phyloP scores from a whole-genome alignment of 1,140 invertebrate genomes.

The Galleria mellonella region DNA sequence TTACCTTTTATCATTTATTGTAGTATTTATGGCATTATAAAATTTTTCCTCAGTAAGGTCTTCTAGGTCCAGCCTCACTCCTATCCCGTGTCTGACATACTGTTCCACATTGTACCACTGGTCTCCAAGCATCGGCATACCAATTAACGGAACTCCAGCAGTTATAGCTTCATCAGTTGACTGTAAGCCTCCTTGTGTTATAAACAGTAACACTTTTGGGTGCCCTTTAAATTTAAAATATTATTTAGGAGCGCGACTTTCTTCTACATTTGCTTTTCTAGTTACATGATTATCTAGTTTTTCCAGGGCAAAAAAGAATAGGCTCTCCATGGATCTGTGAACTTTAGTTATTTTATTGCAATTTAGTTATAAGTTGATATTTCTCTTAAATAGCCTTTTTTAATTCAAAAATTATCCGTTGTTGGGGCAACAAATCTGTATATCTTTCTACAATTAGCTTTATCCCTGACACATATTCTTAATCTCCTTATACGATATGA shows the following conservation, averaged over 20 bases:
- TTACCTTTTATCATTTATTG: constrained; percentile 5
- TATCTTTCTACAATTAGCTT: too few relatives aligned
- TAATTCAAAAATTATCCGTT: too few relatives aligned
- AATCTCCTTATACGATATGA: too few relatives aligned
- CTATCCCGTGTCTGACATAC: constrained; percentile 30
- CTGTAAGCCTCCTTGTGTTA: constrained; percentile 77
- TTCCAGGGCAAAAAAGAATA: too few relatives aligned
- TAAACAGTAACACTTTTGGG: constrained; percentile 74
- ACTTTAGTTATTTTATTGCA: too few relatives aligned
- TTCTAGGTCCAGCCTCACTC: not conserved
- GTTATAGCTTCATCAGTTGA: constrained; percentile 76
- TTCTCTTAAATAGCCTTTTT: too few relatives aligned
- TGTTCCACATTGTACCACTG: constrained; percentile 50
- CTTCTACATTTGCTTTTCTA: too few relatives aligned
- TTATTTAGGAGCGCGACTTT: too few relatives aligned
- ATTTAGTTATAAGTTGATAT: too few relatives aligned
- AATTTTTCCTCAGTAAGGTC: not conserved
- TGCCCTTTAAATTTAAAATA: constrained; percentile 53
- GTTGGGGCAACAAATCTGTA: too few relatives aligned
- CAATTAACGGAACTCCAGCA: constrained; percentile 75
- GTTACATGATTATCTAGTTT: too few relatives aligned
- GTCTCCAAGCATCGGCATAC: constrained; percentile 50
- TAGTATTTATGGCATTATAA: constrained; percentile 22
- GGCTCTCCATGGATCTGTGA: too few relatives aligned
- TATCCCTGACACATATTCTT: constrained; percentile 41